Conservation (phyloP, 2,113 vertebrate genomes). For the Leucopsar rothschildi region DNA sequence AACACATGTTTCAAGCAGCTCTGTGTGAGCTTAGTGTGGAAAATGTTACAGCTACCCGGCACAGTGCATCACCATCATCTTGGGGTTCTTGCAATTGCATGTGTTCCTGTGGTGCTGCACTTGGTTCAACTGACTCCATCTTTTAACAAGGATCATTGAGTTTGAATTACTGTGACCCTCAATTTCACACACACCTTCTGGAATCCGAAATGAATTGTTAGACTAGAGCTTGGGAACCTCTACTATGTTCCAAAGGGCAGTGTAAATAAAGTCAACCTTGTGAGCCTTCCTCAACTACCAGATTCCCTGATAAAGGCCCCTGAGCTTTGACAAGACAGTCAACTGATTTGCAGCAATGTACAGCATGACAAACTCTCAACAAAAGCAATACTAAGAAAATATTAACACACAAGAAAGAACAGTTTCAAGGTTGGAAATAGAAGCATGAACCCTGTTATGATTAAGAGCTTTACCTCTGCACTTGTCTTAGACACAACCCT, state of each 20-base stretch:
- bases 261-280: background rate
- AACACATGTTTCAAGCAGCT: fast-evolving
- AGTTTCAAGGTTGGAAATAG: background rate
- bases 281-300: background rate
- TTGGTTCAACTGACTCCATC: background rate
- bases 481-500: slow-evolving; percentile 67
- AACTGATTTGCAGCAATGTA: background rate
- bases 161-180: background rate
- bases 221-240: background rate
- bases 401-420: background rate
- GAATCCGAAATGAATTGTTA: background rate
- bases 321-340: background rate
- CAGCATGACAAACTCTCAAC: fast-evolving
- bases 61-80: background rate
- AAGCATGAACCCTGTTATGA: fast-evolving
- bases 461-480: slow-evolving; percentile 76
- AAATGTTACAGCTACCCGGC: background rate
- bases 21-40: background rate
- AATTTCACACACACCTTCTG: background rate
- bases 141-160: background rate
- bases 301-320: background rate
- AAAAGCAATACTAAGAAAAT: background rate
- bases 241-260: background rate
- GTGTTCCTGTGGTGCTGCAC: fast-evolving
- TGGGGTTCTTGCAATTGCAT: background rate